A percentile compares a stretch with the other conserved stretches of the same genome.
Conservation (phyloP, 2,797 vertebrate genomes). For the Muscicapa comitata region DNA sequence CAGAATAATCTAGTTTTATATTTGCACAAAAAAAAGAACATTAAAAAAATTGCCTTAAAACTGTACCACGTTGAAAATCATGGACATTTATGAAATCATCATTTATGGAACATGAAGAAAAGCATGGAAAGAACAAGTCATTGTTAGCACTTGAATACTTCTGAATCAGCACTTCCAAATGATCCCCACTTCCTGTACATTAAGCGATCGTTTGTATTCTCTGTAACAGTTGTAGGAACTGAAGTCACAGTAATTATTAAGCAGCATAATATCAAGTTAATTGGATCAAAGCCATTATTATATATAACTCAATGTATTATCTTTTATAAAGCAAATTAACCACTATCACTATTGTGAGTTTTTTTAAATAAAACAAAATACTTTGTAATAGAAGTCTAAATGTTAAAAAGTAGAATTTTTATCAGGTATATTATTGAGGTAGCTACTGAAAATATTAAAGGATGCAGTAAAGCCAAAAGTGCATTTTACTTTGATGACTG, state of each 20-base stretch:
- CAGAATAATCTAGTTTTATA: slow-evolving; percentile 5
- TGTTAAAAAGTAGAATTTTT: background rate
- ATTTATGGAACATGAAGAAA: slow-evolving; percentile 21
- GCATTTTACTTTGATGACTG: background rate
- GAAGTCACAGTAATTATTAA: slow-evolving; percentile 45
- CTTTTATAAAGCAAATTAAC: slow-evolving; percentile 34
- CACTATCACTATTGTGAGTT: background rate
- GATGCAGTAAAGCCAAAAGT: background rate
- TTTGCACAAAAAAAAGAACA: slow-evolving; percentile 38
- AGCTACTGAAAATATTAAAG: slow-evolving; percentile 19
- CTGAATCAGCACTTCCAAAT: slow-evolving; percentile 66
- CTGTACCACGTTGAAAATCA: background rate
- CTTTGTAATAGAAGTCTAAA: background rate
- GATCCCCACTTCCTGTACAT: slow-evolving; percentile 12
- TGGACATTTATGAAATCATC: background rate
- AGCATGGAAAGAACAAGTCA: background rate
- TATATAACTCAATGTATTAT: slow-evolving; percentile 31
- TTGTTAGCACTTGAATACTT: slow-evolving; percentile 74
- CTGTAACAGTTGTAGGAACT: slow-evolving; percentile 41
- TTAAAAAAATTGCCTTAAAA: background rate
- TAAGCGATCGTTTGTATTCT: background rate
- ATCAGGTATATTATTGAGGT: background rate
- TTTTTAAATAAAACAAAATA: background rate
- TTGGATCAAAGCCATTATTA: slow-evolving; percentile 51
- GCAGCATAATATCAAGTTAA: slow-evolving; percentile 14